Evolutionary conservation across 2,797 vertebrate genomes (phyloP), one percentile per base, ranked within the genome.

Genomic region (Microcaecilia unicolor): DNA sequence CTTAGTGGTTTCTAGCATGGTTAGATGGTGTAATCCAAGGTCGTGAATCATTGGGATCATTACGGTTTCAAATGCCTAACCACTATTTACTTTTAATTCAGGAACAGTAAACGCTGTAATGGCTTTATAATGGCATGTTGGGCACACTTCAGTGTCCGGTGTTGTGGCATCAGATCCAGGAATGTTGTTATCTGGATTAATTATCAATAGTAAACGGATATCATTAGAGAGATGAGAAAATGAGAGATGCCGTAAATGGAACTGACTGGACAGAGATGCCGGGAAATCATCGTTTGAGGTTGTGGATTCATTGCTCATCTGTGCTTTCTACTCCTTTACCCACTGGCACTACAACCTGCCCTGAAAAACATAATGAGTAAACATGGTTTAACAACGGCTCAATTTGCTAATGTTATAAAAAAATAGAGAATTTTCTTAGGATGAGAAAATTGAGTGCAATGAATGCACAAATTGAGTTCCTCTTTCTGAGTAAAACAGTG

Each of bases 141-240:
- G 74, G 78, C 68, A 76, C 71, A 80, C 71, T 80, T 75, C 70
- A 64, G 55, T 55, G 59, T 78, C 74, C 68, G 61, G 72, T 76
- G 68, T 80, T 68, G 51, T 55, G 51, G 59, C 42, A 53, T 72
- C 63, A 56, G 61, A 66, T 67, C 41, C 57, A 62, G 44, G 44
- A 64, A 61, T 65, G 54, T 68, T 21, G 37, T 84, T 84, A 80
- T 72, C 68, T 63, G 50, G 55, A 83, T 80, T 77, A 81, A 81
- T 79, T 80, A 71, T 63, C 63, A 77, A 68, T 64, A 69, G 48
- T 6, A 1, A 52, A 49, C 49, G 70, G 48, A 60, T 59, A 67
- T 47, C 59, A 64, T 76, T 70, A 79, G 37, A 58, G 22, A 34
- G 26, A 59, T 65, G 25, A 45, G 48, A 61, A 72, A 76, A 74